Base-by-base conservation (phyloP, 2,888 invertebrate genomes). In the Exephanes ischioxanthus region DNA sequence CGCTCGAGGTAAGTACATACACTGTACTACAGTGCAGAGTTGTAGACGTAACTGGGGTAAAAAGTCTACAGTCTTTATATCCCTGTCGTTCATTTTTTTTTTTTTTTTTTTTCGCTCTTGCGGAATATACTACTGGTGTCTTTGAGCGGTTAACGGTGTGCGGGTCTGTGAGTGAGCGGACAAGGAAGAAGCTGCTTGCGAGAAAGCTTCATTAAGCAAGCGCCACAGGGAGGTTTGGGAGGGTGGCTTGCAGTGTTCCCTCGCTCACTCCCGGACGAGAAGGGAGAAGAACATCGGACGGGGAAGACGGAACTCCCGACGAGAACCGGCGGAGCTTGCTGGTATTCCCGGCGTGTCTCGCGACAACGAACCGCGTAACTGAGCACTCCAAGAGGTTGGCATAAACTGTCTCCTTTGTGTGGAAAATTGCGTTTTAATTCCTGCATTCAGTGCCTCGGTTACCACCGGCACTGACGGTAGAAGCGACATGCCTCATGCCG, bases 341-440 rank as follows among this genome's bases (percentile, higher is more conserved):
- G 51, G 41, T 66, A 75, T 77, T 66, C 68, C 63, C 55, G 76
- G 70, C 26, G 66, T 61, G 53, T 68, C 63, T 67, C 63, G 72
- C 79, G 84, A 87, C 87, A 87, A 85, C 78, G 87, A 71, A 81
- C 63, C 79, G 75, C 85, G 76, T 79, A 41, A 41, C 55, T 22
- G 63, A 72, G 72, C 30, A 61, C 61, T 81, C 51, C 78, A 89
- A 87, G 89, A 89, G 91, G 86, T 90, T 86, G 58, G 92, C 91
- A 91, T 92, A 93, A 93, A 93, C 93, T 93, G 92, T 63, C 71
- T 91, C 92, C 92, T 93, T 94, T 93, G 93, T 93, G 90, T 89
- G 90, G 91, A 90, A 92, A 93, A 94, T 94, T 93, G 94, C 94
- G 93, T 94, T 94, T 94, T 94, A 93, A 94, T 94, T 94, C 92